phyloP scores from a whole-genome alignment of 2,888 invertebrate genomes.

The Blera fallax region DNA sequence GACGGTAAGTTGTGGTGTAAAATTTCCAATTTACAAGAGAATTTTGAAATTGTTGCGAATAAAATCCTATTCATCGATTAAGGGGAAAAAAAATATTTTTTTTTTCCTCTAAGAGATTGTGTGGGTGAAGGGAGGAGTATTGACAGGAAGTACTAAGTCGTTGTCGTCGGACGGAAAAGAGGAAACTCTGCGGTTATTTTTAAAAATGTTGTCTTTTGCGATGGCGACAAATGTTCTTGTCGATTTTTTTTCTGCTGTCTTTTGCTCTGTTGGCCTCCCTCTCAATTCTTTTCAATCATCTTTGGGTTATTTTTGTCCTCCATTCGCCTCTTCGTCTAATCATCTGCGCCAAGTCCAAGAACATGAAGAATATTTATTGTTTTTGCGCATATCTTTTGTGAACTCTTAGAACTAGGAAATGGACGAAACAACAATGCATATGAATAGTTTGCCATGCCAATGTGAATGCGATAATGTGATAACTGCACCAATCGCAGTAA shows the following conservation, averaged over 20 bases:
- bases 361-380: background rate
- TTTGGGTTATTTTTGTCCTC: conserved; percentile 61
- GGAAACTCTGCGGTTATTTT: conserved; percentile 55
- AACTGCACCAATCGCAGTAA: conserved; percentile 3
- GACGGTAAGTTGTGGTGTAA: conserved; percentile 52
- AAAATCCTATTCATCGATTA: conserved; percentile 20
- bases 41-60: background rate
- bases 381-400: conserved; percentile 22
- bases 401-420: conserved; percentile 35
- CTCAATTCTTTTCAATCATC: conserved; percentile 57
- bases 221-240: conserved; percentile 59
- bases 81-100: background rate
- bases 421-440: conserved; percentile 2
- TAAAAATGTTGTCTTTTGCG: conserved; percentile 30
- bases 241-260: conserved; percentile 12
- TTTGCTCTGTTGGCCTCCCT: conserved; percentile 51
- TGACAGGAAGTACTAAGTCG: conserved; percentile 15
- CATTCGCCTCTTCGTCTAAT: conserved; percentile 38
- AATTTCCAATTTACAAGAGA: background rate
- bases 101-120: background rate
- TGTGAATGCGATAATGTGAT: background rate
- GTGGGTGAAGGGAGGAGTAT: conserved; percentile 26
- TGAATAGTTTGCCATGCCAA: background rate
- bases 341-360: conserved; percentile 23
- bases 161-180: background rate